Base-by-base conservation (phyloP, 1,140 invertebrate species). In the Cylas formicarius region DNA sequence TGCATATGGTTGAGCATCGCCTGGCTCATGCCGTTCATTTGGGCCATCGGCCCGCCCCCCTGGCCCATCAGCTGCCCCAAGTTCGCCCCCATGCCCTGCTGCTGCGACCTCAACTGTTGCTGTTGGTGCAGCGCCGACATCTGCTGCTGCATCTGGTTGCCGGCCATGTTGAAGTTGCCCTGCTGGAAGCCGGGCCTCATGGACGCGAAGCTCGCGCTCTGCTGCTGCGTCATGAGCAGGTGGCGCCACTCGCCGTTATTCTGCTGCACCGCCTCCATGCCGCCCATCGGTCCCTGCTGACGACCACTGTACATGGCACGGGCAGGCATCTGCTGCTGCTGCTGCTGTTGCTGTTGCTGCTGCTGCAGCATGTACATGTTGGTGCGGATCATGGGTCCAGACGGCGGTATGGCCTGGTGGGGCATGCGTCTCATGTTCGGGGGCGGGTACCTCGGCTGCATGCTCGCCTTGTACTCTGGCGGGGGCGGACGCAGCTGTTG, bases 391-490 rank as follows among this genome's bases (percentile, higher is more conserved):
- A 81, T 81, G 7, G 78, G 78, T 52, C 79, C 77, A 14, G 78
- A 80, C 20, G 78, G 78, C 21, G 78, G 79, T 63, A 81, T 80
- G 2, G 78, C 74, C 49, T 81, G 79, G 50, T 78, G 77, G 2
- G 75, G 70, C 57, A 77, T 72, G 53, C 77, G 67, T 10, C 78
- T 64, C 65, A 79, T 78, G 36, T 67, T 71, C 21, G 74, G 74
- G n/a, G 74, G 67, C 18, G 63, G 63, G 46, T 60, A 64, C 27
- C 65, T 36, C 1, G 60, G 69, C 53, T 38, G 67, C 70, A 70
- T 73, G 67, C 72, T 71, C 2, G 79, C 73, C 67, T 84, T 85
- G 64, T 85, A 84, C 60, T 85, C 82, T 2, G 82, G 82, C 18
- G 82, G 82, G 14, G 82, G 82, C 10, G 82, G 82, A 31, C 82